phyloP scores from a whole-genome alignment of 2,797 vertebrate species.

The Chaunax sp. region DNA sequence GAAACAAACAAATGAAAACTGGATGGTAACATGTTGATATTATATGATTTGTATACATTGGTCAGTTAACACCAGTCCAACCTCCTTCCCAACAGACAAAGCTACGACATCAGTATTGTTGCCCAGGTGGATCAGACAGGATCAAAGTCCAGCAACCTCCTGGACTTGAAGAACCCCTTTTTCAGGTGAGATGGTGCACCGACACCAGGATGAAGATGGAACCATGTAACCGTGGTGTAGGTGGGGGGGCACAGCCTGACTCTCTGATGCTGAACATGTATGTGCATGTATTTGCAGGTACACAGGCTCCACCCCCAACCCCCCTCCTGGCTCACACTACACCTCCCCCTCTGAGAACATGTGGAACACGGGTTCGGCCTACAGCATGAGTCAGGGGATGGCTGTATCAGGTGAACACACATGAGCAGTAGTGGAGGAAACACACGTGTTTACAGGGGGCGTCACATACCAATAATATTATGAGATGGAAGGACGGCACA shows the following conservation, averaged over 20 bases:
- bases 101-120: conserved; percentile 98
- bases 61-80: neutral
- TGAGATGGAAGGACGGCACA: too few species aligned
- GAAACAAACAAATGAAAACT: too few species aligned
- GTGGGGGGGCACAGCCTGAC: neutral
- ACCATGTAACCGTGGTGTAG: neutral
- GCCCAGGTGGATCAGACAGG: conserved; percentile 98
- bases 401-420: conserved; percentile 87
- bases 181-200: conserved; percentile 86
- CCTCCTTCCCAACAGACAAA: conserved; percentile 85
- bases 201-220: neutral
- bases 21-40: neutral
- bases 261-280: conserved; percentile 4
- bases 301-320: conserved; percentile 91
- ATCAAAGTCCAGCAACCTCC: conserved; percentile 96
- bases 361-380: conserved; percentile 92
- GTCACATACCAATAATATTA: too few species aligned
- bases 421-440: conserved; percentile 30
- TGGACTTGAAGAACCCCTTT: conserved; percentile 97
- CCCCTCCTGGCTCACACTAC: conserved; percentile 96
- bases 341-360: conserved; percentile 95
- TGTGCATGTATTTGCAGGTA: conserved; percentile 85
- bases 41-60: neutral
- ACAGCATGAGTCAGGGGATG: conserved; percentile 93
- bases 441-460: neutral